Percentiles rank a stretch among this genome's conserved stretches.
phyloP scores from a whole-genome alignment of 1,140 invertebrate species.

The Palaemon carinicauda region DNA sequence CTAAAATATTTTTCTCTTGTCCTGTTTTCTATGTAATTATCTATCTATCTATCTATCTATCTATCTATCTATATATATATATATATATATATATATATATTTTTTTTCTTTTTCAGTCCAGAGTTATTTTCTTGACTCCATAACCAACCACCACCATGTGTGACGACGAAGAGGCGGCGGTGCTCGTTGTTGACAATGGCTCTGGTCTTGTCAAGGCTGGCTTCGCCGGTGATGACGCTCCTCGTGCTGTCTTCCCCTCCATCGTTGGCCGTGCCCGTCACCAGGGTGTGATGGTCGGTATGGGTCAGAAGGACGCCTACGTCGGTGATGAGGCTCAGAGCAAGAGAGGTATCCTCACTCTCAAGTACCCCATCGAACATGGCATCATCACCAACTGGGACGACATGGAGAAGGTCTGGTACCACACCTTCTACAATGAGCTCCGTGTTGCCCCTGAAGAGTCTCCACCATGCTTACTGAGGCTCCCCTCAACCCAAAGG shows the following conservation, averaged over 20 bases:
- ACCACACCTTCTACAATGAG: slow-evolving; percentile 96
- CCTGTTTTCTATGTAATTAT: too few relatives aligned
- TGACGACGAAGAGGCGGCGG: slow-evolving; percentile 59
- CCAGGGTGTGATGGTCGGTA: slow-evolving; percentile 89
- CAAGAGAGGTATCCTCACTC: slow-evolving; percentile 89
- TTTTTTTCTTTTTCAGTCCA: too few relatives aligned
- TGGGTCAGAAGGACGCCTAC: slow-evolving; percentile 91
- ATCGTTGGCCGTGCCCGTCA: slow-evolving; percentile 73
- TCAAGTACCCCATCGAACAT: slow-evolving; percentile 95
- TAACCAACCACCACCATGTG: slow-evolving; percentile 14
- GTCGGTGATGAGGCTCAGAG: slow-evolving; percentile 93
- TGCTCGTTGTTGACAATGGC: slow-evolving; percentile 73
- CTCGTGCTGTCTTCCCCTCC: slow-evolving; percentile 90
- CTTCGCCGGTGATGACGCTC: slow-evolving; percentile 86
- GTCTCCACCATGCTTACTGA: slow-evolving; percentile 87
- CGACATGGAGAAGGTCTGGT: slow-evolving; percentile 88
- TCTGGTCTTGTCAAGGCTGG: slow-evolving; percentile 76
- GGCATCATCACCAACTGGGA: slow-evolving; percentile 97
- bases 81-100: too few relatives aligned
- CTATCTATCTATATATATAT: too few relatives aligned
- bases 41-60: too few relatives aligned
- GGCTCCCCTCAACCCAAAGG: slow-evolving; percentile 70
- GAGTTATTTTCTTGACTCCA: too few relatives aligned
- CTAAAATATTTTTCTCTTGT: too few relatives aligned
- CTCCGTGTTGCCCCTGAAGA: slow-evolving; percentile 96